A percentile compares a stretch with the other conserved stretches of the same genome.
Conservation (phyloP, 1,140 invertebrate species). For the Cyclina sinensis region DNA sequence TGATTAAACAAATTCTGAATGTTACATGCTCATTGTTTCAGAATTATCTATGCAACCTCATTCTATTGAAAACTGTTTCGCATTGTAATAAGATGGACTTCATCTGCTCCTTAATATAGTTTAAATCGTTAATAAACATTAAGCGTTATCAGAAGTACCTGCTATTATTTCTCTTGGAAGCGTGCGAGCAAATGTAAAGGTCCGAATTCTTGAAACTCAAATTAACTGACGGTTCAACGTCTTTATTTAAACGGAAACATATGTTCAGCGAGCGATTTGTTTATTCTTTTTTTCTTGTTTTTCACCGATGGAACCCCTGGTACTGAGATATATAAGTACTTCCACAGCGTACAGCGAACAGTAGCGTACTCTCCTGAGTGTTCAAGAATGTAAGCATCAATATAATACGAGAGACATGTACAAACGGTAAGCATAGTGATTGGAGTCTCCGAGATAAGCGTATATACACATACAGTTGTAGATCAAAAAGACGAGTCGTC, state of each 20-base stretch:
- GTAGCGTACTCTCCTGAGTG: neutral
- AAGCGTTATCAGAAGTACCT: too few species aligned
- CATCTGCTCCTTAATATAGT: too few species aligned
- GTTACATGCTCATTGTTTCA: too few species aligned
- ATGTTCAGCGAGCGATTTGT: neutral
- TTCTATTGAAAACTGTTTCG: too few species aligned
- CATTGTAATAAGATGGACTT: too few species aligned
- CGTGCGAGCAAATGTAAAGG: too few species aligned
- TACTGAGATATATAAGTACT: neutral
- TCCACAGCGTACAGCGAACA: neutral
- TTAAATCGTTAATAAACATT: too few species aligned
- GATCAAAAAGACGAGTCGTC: neutral
- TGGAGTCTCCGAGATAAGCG: neutral
- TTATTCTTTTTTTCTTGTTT: neutral
- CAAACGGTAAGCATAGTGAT: neutral
- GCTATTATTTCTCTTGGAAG: too few species aligned
- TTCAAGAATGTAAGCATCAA: constrained; percentile 2
- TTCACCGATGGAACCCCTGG: neutral
- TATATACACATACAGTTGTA: neutral
- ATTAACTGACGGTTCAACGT: constrained; percentile 9
- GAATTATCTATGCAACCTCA: too few species aligned
- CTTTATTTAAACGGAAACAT: neutral
- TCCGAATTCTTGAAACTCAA: too few species aligned
- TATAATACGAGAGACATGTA: constrained; percentile 14
- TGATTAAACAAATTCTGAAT: too few species aligned